These are phyloP conservation scores for Hippocampus mohnikei DNA, from an alignment of 2,113 vertebrate species.

Conservation along the genomic window DNA sequence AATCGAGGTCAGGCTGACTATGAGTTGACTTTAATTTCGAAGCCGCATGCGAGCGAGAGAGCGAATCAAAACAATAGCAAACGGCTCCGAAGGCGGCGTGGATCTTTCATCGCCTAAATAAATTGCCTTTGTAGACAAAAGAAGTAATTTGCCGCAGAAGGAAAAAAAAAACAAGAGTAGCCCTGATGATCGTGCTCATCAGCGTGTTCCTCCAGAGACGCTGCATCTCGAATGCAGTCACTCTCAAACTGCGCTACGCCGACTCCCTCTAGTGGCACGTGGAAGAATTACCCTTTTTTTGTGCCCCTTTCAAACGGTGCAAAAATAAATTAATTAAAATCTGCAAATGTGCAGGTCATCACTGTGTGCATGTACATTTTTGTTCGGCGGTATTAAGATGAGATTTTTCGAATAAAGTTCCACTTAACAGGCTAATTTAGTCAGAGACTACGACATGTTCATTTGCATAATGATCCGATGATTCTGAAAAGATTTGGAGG, in stretches of 20 bases:
- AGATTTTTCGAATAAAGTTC: conserved; percentile 28
- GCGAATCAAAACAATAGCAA: conserved; percentile 54
- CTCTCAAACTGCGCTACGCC: no score
- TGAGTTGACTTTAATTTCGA: conserved; percentile 35
- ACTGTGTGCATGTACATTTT: not conserved
- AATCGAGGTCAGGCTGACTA: conserved; percentile 46
- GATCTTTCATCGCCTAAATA: conserved; percentile 66
- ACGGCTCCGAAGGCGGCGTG: conserved; percentile 28
- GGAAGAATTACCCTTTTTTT: not conserved
- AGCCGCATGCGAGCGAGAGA: conserved; percentile 23
- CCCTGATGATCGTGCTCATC: not conserved
- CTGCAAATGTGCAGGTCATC: not conserved
- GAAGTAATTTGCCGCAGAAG: not conserved
- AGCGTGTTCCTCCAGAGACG: not conserved
- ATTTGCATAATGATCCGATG: conserved; percentile 76
- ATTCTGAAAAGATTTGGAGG: conserved; percentile 67
- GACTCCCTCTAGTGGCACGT: not conserved
- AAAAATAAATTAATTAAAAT: not conserved
- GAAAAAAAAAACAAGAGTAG: not conserved
- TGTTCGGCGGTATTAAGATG: not conserved
- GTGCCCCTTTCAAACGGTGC: not conserved
- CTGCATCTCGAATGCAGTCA: not conserved
- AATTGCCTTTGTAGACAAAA: conserved; percentile 67
- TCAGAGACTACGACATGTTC: conserved; percentile 74
- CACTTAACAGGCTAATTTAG: conserved; percentile 70